Evolutionary conservation across 2,888 invertebrate genomes (phyloP).

Genomic region (Eupithecia vulgata): DNA sequence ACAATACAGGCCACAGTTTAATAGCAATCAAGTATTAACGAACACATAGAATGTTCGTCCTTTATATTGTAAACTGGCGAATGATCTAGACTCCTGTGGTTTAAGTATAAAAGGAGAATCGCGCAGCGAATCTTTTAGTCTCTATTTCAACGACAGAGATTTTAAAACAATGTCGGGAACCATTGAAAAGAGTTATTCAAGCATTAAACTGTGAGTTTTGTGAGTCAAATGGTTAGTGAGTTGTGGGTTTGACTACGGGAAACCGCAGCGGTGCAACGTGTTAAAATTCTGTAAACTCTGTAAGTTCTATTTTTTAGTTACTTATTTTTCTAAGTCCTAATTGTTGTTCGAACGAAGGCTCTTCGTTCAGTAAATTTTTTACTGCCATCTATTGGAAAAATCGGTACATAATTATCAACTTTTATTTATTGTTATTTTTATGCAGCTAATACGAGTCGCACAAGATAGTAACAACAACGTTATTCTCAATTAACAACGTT

Average conservation of each 20-base stretch:
- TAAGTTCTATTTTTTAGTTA: not conserved
- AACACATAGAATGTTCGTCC: not conserved
- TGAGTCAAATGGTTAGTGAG: not conserved
- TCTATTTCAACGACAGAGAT: not conserved
- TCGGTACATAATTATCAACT: too few relatives aligned
- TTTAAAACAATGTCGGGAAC: not conserved
- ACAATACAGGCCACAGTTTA: not conserved
- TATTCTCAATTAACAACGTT: too few relatives aligned
- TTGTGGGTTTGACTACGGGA: not conserved
- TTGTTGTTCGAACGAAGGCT: not conserved
- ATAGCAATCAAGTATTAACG: not conserved
- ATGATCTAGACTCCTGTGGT: not conserved
- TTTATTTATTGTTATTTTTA: not conserved
- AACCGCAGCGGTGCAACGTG: not conserved
- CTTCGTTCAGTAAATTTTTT: too few relatives aligned
- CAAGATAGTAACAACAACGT: too few relatives aligned
- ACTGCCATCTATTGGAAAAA: too few relatives aligned
- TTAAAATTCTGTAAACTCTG: not conserved
- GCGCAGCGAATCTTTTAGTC: not conserved
- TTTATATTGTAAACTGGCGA: not conserved
- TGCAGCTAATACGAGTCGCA: not conserved
- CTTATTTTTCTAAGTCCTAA: not conserved
- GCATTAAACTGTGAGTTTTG: not conserved
- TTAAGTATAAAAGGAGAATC: not conserved
- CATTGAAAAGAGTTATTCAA: not conserved